Conservation (phyloP, 35 echinoderm and acorn worm genomes). For the Heliocidaris erythrogramma region DNA sequence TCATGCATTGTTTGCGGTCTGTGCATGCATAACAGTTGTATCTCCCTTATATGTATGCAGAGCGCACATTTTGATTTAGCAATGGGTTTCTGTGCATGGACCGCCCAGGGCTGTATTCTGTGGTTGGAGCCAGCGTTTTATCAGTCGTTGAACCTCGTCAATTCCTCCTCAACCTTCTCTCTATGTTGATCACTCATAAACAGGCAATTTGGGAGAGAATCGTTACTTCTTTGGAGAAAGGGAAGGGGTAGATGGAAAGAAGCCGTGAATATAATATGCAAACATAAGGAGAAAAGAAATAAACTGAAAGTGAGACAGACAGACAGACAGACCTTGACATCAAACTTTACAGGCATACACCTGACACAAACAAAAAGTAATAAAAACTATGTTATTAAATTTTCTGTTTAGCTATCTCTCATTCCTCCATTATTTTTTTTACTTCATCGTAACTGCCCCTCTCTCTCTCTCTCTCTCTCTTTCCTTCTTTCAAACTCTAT, state of each 20-base stretch:
- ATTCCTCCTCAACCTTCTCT: background rate
- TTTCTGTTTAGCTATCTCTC: background rate
- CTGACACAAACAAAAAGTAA: background rate
- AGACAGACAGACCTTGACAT: background rate
- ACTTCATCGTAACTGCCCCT: too few relatives aligned
- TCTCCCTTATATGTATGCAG: background rate
- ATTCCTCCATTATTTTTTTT: too few relatives aligned
- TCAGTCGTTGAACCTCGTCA: constrained; percentile 1
- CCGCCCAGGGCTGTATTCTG: background rate
- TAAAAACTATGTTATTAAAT: background rate
- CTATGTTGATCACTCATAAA: background rate
- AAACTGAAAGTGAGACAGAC: background rate
- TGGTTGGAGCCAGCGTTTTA: constrained; percentile 15
- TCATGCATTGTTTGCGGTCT: background rate
- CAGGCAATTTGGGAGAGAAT: background rate
- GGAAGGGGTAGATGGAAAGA: background rate
- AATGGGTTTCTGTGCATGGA: background rate
- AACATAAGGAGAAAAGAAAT: too few relatives aligned
- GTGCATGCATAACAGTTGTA: background rate
- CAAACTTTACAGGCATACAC: background rate
- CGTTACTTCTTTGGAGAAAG: background rate
- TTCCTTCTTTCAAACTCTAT: too few relatives aligned
- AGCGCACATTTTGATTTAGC: background rate
- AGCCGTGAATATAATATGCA: too few relatives aligned
- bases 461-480: background rate